Percentiles rank a stretch among this genome's conserved stretches.
These are phyloP conservation scores for Polypedilum pembai DNA, from an alignment of 1,140 invertebrate genomes.

Conservation along the genomic window DNA sequence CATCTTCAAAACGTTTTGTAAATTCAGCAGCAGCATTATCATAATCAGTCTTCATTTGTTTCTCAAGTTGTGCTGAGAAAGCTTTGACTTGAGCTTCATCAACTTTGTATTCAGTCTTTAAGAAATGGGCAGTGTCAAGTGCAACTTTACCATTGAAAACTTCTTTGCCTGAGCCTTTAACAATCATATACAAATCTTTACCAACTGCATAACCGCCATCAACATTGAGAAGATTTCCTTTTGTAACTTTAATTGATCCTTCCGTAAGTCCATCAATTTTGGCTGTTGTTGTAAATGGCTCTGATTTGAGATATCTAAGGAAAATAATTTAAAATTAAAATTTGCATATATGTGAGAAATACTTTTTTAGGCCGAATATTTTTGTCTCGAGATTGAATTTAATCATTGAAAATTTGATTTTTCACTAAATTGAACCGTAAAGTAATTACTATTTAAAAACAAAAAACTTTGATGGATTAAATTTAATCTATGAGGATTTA, in stretches of 20 bases:
- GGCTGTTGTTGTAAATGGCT: constrained; percentile 31
- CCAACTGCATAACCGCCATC: constrained; percentile 52
- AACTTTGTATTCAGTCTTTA: constrained; percentile 56
- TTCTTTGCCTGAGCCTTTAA: constrained; percentile 49
- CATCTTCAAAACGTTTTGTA: constrained; percentile 42
- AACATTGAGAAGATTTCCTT: constrained; percentile 49
- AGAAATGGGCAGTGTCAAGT: constrained; percentile 57
- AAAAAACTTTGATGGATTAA: too few relatives aligned
- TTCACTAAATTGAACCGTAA: too few relatives aligned
- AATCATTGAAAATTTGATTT: too few relatives aligned
- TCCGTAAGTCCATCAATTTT: constrained; percentile 34
- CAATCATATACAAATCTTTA: constrained; percentile 54
- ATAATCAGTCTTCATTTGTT: constrained; percentile 37
- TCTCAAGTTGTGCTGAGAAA: constrained; percentile 40
- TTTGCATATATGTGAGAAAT: too few relatives aligned
- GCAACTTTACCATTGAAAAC: constrained; percentile 52
- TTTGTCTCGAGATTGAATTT: too few relatives aligned
- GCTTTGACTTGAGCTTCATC: constrained; percentile 56
- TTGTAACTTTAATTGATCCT: constrained; percentile 37
- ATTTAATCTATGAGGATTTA: too few relatives aligned
- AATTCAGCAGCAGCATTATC: constrained; percentile 44
- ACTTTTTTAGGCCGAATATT: too few relatives aligned
- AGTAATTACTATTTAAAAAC: too few relatives aligned
- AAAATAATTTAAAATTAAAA: background rate
- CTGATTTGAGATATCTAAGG: constrained; percentile 33